A percentile compares a stretch with the other conserved stretches of the same genome.
Evolutionary conservation across 2,113 vertebrate genomes (phyloP).

Genomic region (Prunella himalayana): DNA sequence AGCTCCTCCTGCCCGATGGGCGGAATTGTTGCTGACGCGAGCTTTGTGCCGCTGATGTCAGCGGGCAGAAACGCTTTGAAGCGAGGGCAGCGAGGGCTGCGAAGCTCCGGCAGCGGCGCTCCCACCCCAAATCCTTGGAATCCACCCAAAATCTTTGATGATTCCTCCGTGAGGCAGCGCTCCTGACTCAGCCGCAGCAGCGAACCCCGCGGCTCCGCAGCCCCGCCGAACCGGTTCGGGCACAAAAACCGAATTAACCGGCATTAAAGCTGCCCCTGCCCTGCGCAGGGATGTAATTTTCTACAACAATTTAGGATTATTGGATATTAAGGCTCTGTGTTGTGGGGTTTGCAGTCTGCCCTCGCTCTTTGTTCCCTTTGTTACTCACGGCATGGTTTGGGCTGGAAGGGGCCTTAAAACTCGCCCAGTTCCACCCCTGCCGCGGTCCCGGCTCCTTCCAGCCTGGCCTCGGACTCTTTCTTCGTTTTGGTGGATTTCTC

Average conservation of each 20-base stretch:
- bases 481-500: neutral
- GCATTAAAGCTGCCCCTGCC: neutral
- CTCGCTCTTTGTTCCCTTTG: neutral
- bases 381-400: neutral
- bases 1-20: neutral
- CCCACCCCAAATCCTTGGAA: neutral
- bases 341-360: neutral
- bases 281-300: neutral
- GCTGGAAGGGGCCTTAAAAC: neutral
- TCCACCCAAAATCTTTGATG: neutral
- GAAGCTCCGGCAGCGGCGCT: neutral
- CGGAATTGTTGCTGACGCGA: neutral
- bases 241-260: neutral
- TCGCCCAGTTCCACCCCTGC: neutral
- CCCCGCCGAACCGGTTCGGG: neutral
- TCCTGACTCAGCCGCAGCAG: slow-evolving; percentile 40
- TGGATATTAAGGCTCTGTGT: neutral
- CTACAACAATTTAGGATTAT: neutral
- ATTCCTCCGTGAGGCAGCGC: neutral
- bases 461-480: neutral
- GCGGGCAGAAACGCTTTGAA: neutral
- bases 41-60: neutral
- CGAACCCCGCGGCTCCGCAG: neutral
- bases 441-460: neutral
- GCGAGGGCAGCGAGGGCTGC: neutral